These are phyloP conservation scores for Drosophila anomelani DNA, from an alignment of 2,888 invertebrate genomes.

Conservation along the genomic window DNA sequence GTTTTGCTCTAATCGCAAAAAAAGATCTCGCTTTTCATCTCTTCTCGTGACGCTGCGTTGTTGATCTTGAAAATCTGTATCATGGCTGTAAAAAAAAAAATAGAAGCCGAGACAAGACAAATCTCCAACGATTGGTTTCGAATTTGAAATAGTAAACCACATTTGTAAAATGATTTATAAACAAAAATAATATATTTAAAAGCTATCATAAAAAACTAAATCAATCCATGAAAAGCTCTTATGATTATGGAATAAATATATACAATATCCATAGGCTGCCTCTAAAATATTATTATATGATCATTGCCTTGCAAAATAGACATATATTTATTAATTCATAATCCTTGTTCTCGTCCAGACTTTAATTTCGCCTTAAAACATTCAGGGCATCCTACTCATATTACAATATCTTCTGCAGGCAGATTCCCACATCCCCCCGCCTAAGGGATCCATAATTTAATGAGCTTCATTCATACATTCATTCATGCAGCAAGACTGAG, in stretches of 20 bases:
- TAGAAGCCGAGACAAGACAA: constrained; percentile 24
- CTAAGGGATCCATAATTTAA: constrained; percentile 74
- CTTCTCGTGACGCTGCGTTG: constrained; percentile 76
- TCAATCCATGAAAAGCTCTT: not conserved
- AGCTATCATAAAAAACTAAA: not conserved
- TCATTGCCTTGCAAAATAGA: too few relatives aligned
- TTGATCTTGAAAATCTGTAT: constrained; percentile 76
- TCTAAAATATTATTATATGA: not conserved
- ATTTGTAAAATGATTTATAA: constrained; percentile 11
- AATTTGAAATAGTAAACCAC: constrained; percentile 61
- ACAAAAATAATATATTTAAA: too few relatives aligned
- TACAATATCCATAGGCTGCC: too few relatives aligned
- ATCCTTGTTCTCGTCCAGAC: not conserved
- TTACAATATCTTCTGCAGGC: constrained; percentile 62
- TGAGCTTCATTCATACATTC: constrained; percentile 78
- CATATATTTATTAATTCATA: not conserved
- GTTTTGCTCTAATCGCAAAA: constrained; percentile 72
- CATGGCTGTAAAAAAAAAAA: constrained; percentile 14
- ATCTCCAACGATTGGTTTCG: constrained; percentile 39
- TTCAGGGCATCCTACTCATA: constrained; percentile 66
- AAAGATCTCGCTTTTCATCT: constrained; percentile 78
- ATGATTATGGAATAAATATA: not conserved
- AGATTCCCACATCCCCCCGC: constrained; percentile 50
- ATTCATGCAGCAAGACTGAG: constrained; percentile 46
- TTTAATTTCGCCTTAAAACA: constrained; percentile 13